Evolutionary conservation across 2,888 invertebrate species (phyloP), one percentile per base, ranked within the genome.

Genomic region (Dolichopus griseipennis): DNA sequence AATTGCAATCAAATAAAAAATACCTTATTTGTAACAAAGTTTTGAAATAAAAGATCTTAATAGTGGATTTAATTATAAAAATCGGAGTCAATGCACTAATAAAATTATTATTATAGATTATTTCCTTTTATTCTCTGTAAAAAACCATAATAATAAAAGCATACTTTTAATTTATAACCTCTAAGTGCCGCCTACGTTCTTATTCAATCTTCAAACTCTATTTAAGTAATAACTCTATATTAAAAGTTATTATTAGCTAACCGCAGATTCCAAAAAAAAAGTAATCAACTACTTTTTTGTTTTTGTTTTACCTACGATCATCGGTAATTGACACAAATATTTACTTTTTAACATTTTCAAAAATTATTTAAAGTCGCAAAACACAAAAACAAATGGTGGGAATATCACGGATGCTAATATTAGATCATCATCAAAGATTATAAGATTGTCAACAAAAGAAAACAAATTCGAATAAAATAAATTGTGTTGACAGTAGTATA

Each of bases 61-160:
- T 27, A 27, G 27, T 27, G 5, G n/a, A 27, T 27, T 27, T 27
- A 27, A 27, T 27, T 27, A 2, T n/a, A n/a, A n/a, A n/a, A n/a
- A n/a, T 5, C 27, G 27, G 15, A 52, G 52, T 52, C 52, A 52
- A 52, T 52, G 52, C 52, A 2, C 52, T 18, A 52, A 52, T 52
- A 52, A 52, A 52, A 52, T 52, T n/a, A 18, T 52, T 18, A 18
- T 12, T 6, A 7, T n/a, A 52, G n/a, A 52, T 18, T 12, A 6
- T 52, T 52, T 52, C 52, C 52, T 52, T 52, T 52, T 52, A n/a
- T n/a, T n/a, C n/a, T n/a, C n/a, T n/a, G n/a, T 52, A 18, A 52
- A 52, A 41, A 41, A 41, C 15, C 15, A 41, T 6, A n/a, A 41
- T 5, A 27, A 27, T 27, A 27, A 27, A 7, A 37, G 8, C 12